These are phyloP conservation scores for Chelonoidis abingdonii DNA, from an alignment of 2,113 vertebrate species.

Conservation along the genomic window DNA sequence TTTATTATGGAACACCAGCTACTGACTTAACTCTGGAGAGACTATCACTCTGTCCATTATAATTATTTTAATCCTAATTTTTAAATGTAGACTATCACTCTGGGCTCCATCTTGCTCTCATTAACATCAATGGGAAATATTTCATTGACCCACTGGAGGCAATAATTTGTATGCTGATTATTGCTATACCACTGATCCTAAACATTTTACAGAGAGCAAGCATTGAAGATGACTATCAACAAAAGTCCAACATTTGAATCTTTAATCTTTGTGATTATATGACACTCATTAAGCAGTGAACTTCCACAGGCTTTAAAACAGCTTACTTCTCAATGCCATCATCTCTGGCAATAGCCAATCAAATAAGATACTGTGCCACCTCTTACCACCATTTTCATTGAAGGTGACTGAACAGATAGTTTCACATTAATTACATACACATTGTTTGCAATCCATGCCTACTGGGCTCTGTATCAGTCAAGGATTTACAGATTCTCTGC, in stretches of 20 bases:
- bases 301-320: constrained; percentile 19
- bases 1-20: fast-evolving
- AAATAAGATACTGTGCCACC: not conserved
- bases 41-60: not conserved
- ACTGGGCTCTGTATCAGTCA: not conserved
- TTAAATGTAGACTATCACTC: not conserved
- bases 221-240: not conserved
- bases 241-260: constrained; percentile 9
- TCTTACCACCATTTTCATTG: not conserved
- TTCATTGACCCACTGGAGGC: not conserved
- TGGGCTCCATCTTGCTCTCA: not conserved
- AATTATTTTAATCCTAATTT: constrained; percentile 10
- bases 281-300: constrained; percentile 15
- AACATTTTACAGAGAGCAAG: not conserved
- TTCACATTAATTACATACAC: too few relatives aligned
- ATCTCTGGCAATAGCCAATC: not conserved
- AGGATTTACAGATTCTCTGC: not conserved
- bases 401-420: not conserved
- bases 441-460: not conserved
- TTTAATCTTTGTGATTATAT: constrained; percentile 34
- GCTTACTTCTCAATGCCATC: not conserved
- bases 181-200: not conserved
- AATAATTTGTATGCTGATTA: constrained; percentile 11
- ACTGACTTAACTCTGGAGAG: not conserved
- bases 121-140: not conserved